phyloP scores from a whole-genome alignment of 1,140 invertebrate species.

The Helicoverpa armigera region DNA sequence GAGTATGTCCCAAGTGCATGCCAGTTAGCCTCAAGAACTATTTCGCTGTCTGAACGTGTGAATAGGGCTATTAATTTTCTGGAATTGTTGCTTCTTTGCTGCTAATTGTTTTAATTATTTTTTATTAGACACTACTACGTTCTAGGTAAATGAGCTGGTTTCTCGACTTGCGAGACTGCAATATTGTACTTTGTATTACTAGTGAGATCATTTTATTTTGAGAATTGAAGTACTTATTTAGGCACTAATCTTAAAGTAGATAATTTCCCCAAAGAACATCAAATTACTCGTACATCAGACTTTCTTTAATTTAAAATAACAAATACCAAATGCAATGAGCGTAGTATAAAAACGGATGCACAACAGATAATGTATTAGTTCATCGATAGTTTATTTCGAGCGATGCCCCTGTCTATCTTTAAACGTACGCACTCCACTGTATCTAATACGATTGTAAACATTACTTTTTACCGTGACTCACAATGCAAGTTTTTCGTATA shows the following conservation, averaged over 20 bases:
- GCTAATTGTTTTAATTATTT: background rate
- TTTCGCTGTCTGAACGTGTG: slow-evolving; percentile 1
- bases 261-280: background rate
- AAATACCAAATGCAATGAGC: slow-evolving; percentile 6
- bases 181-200: no score
- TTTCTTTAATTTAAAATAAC: background rate
- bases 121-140: background rate
- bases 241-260: background rate
- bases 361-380: slow-evolving; percentile 21
- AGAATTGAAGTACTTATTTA: background rate
- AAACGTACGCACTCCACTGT: slow-evolving; percentile 28
- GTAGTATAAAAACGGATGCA: slow-evolving; percentile 17
- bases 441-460: slow-evolving; percentile 40
- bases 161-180: no score
- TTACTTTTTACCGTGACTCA: slow-evolving; percentile 9
- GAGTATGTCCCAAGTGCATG: background rate
- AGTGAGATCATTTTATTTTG: background rate
- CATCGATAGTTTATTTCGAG: slow-evolving; percentile 43
- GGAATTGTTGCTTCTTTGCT: background rate
- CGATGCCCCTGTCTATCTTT: slow-evolving; percentile 42
- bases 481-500: background rate
- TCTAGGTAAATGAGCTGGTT: background rate
- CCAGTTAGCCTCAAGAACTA: slow-evolving; percentile 2
- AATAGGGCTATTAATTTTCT: slow-evolving; percentile 21
- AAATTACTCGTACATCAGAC: background rate